Evolutionary conservation across 2,888 invertebrate species (phyloP).

Genomic region (Ormia ochracea): DNA sequence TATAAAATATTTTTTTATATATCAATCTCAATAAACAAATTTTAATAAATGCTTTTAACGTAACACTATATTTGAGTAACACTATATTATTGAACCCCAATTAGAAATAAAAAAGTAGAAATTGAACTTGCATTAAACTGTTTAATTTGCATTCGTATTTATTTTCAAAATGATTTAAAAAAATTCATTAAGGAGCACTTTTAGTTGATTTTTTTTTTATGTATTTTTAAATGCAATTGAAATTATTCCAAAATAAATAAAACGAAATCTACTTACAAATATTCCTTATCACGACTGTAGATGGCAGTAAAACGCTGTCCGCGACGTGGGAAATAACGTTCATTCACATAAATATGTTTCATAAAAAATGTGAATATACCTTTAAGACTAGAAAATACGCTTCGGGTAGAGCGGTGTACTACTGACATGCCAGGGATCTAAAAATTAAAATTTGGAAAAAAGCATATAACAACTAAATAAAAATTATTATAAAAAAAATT

Average conservation of each 20-base stretch:
- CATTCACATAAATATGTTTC: conserved; percentile 80
- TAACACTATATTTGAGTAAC: too few species aligned
- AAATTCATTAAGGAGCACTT: too few species aligned
- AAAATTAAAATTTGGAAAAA: conserved; percentile 42
- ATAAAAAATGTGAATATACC: conserved; percentile 70
- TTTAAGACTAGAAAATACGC: conserved; percentile 72
- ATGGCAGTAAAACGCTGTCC: conserved; percentile 90
- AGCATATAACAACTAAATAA: background rate
- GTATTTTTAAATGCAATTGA: background rate
- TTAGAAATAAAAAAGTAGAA: too few species aligned
- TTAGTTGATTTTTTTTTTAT: too few species aligned
- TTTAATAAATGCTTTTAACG: too few species aligned
- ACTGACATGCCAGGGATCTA: conserved; percentile 79
- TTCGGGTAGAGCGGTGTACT: conserved; percentile 79
- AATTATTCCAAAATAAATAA: background rate
- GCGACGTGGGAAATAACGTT: conserved; percentile 84
- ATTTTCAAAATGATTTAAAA: too few species aligned
- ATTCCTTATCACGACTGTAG: conserved; percentile 93
- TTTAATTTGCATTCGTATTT: too few species aligned
- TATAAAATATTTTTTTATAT: too few species aligned
- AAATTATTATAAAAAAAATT: background rate
- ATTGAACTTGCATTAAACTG: too few species aligned
- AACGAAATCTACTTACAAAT: conserved; percentile 83
- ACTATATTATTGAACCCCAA: too few species aligned
- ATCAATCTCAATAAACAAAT: too few species aligned